Evolutionary conservation across 1,140 invertebrate species (phyloP).

Genomic region (Eulimnadia texana): DNA sequence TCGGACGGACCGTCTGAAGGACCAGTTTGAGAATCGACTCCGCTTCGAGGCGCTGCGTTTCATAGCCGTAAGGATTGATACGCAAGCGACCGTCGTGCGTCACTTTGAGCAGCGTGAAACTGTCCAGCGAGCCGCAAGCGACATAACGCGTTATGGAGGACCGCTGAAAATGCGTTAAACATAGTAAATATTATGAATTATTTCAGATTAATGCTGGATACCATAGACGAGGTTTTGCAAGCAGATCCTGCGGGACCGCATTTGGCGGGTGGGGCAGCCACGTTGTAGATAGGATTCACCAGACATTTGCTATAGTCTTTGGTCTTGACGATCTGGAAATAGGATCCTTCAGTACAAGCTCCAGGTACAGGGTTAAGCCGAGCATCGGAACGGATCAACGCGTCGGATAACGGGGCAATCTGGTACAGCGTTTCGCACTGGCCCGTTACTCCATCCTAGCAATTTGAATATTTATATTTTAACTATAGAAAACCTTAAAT

Average conservation of each 20-base stretch:
- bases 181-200: background rate
- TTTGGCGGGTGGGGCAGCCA: constrained; percentile 10
- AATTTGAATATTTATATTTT: background rate
- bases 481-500: background rate
- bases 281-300: constrained; percentile 9
- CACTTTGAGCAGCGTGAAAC: constrained; percentile 11
- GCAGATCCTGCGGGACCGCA: constrained; percentile 4
- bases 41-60: constrained; percentile 8
- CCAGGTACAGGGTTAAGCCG: constrained; percentile 7
- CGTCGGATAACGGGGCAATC: constrained; percentile 11
- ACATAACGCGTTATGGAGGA: constrained; percentile 11
- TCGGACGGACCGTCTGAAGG: constrained; percentile 4
- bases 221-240: constrained; percentile 10
- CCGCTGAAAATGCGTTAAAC: background rate
- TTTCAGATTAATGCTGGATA: background rate
- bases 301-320: constrained; percentile 12
- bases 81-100: constrained; percentile 10
- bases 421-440: constrained; percentile 15
- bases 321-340: constrained; percentile 16
- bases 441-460: constrained; percentile 13
- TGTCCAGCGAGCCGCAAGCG: constrained; percentile 14
- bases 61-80: constrained; percentile 11
- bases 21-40: constrained; percentile 4
- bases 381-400: background rate
- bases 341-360: constrained; percentile 12